Conservation (phyloP, 2,888 invertebrate genomes). For the Lampropteryx suffumata region DNA sequence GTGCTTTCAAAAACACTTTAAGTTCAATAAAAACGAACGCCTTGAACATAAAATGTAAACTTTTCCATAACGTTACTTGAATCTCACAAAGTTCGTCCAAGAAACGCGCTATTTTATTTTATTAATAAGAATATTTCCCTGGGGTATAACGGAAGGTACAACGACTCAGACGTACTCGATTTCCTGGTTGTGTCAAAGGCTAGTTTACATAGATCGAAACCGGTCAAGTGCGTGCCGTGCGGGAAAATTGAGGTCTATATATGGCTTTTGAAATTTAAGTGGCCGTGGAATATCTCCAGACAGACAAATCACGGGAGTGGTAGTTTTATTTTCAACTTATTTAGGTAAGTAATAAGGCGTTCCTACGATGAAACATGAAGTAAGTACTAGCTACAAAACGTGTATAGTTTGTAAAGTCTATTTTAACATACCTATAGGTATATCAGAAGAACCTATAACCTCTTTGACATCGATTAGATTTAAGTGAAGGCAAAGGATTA, state of each 20-base stretch:
- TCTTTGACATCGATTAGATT: too few relatives aligned
- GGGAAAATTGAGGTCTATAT: constrained; percentile 18
- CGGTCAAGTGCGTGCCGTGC: constrained; percentile 12
- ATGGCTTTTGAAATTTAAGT: constrained; percentile 22
- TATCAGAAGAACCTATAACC: too few relatives aligned
- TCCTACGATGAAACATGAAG: constrained; percentile 7
- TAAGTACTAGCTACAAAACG: neutral
- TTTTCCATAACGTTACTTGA: constrained; percentile 1
- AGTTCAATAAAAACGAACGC: neutral
- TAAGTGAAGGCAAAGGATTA: too few relatives aligned
- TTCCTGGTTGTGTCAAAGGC: constrained; percentile 21
- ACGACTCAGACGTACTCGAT: constrained; percentile 1
- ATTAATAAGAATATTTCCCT: constrained; percentile 7
- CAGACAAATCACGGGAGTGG: neutral
- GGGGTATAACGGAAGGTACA: constrained; percentile 4
- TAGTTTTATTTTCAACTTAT: neutral
- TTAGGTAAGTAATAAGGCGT: neutral
- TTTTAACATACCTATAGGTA: too few relatives aligned
- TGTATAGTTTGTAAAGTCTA: neutral
- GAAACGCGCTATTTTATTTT: constrained; percentile 6
- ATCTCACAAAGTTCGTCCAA: neutral
- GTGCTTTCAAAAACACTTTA: neutral
- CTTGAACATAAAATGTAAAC: neutral
- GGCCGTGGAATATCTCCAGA: constrained; percentile 8
- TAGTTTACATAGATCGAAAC: constrained; percentile 12